phyloP scores from a whole-genome alignment of 2,113 vertebrate genomes.

The Gobiocypris rarus region DNA sequence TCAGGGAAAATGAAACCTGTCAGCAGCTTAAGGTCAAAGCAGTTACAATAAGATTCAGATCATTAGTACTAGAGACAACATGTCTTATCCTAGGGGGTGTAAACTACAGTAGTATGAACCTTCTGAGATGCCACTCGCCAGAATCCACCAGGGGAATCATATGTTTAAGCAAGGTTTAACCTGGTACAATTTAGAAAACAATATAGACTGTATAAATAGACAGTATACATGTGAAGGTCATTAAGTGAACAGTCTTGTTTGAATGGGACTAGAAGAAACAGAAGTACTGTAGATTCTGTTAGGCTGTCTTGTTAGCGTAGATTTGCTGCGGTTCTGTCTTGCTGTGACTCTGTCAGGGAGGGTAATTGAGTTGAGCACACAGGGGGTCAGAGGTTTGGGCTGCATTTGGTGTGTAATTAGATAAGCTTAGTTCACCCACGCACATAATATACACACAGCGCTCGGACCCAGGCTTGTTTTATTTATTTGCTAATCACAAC shows the following conservation, averaged over 20 bases:
- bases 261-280: slow-evolving; percentile 17
- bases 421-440: slow-evolving; percentile 27
- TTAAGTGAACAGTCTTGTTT: background rate
- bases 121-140: background rate
- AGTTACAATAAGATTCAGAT: slow-evolving; percentile 11
- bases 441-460: slow-evolving; percentile 20
- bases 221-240: background rate
- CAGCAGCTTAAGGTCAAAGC: slow-evolving; percentile 27
- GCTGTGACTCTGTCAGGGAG: slow-evolving; percentile 26
- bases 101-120: background rate
- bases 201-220: too few species aligned
- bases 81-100: slow-evolving; percentile 1
- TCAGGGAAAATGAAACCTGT: background rate
- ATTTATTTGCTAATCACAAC: slow-evolving; percentile 45
- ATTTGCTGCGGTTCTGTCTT: slow-evolving; percentile 39
- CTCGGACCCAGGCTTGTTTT: slow-evolving; percentile 23
- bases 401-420: slow-evolving; percentile 34
- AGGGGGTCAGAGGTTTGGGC: slow-evolving; percentile 23
- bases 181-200: too few species aligned
- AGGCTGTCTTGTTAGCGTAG: slow-evolving; percentile 41
- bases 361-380: slow-evolving; percentile 44
- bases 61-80: slow-evolving; percentile 16
- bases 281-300: slow-evolving; percentile 30
- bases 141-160: background rate
- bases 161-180: background rate